phyloP scores from a whole-genome alignment of 2,113 vertebrate species.

The Scopus umbretta region DNA sequence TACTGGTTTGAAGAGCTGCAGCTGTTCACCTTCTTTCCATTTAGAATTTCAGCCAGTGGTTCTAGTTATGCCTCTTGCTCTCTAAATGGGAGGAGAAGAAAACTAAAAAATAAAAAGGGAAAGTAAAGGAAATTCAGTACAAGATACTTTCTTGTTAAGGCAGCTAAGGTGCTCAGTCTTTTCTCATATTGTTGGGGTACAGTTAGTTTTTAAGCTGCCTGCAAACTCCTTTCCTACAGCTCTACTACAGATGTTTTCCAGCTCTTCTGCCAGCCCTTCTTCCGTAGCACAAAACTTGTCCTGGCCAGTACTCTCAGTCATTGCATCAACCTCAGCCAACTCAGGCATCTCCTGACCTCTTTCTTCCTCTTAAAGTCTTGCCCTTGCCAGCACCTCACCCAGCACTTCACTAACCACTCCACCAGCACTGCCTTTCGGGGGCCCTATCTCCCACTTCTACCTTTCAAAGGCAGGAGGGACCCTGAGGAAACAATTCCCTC shows the following conservation, averaged over 20 bases:
- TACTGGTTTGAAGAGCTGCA: background rate
- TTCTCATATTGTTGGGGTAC: background rate
- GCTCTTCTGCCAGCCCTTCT: background rate
- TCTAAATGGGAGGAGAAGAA: background rate
- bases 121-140: background rate
- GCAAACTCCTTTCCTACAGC: background rate
- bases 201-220: background rate
- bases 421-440: background rate
- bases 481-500: background rate
- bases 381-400: background rate
- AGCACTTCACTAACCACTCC: background rate
- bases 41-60: background rate
- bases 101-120: background rate
- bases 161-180: background rate
- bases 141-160: background rate
- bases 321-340: background rate
- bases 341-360: background rate
- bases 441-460: background rate
- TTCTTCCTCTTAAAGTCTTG: background rate
- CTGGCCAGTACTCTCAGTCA: background rate
- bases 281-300: background rate
- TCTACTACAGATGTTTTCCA: background rate
- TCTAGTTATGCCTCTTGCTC: background rate
- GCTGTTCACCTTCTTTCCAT: background rate
- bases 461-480: background rate